Evolutionary conservation across 37 sponge, comb jelly and placozoan species (phyloP).

Genomic region (Haliclona indistincta): DNA sequence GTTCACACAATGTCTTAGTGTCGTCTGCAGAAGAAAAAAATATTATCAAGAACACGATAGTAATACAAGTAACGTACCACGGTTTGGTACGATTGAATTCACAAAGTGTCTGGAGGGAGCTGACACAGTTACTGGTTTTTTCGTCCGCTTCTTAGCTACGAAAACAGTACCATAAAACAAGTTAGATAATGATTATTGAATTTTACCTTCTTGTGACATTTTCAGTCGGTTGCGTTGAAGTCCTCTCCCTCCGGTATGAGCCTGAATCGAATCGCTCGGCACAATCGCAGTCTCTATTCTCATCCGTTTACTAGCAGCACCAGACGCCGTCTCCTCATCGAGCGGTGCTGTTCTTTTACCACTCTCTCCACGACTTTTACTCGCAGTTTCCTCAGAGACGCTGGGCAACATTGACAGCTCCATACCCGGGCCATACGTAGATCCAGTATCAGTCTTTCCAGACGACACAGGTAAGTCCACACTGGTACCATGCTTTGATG

Average conservation of each 20-base stretch:
- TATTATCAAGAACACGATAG: not conserved
- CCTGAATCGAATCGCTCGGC: not conserved
- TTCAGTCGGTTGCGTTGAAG: not conserved
- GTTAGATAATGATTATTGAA: not conserved
- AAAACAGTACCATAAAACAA: not conserved
- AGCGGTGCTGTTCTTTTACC: not conserved
- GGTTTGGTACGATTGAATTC: not conserved
- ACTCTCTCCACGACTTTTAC: slow-evolving; percentile 1
- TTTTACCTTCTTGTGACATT: not conserved
- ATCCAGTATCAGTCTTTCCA: not conserved
- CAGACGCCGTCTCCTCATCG: not conserved
- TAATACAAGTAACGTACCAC: not conserved
- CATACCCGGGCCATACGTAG: slow-evolving; percentile 33
- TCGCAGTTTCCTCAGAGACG: not conserved
- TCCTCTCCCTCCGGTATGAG: slow-evolving; percentile 29
- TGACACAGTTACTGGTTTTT: not conserved
- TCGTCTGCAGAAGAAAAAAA: not conserved
- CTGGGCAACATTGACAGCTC: not conserved
- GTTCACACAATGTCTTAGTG: not conserved
- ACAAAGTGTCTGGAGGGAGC: not conserved
- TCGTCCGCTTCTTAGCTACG: not conserved
- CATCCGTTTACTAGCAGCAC: not conserved
- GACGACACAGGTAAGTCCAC: too few relatives aligned
- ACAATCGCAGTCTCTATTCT: not conserved
- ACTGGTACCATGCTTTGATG: not conserved